Base-by-base conservation (phyloP, 2,113 vertebrate species). In the Sminthopsis crassicaudata region DNA sequence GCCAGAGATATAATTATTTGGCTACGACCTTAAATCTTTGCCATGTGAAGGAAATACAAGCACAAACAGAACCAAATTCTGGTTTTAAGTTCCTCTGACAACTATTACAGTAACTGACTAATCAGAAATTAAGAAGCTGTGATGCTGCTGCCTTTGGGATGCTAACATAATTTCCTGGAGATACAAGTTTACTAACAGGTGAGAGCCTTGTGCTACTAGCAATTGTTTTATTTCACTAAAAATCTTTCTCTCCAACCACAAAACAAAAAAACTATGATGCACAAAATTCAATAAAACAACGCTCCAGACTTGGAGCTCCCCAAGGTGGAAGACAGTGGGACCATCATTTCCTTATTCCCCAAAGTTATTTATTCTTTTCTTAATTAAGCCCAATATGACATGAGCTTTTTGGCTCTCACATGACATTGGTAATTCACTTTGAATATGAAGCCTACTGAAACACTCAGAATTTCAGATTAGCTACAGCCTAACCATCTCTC, bases 141-240 rank as follows among this genome's bases (percentile, higher is more conserved):
- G 97, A 97, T 55, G 98, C 99, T 55, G 98, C 99, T 42, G 99
- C 99, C 0, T 99, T 99, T 98, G 99, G 99, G 99, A 98, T 98
- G 0, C 96, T 99, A 91, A 99, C 99, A 0, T 98, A 99, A 36
- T 98, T 98, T 95, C 99, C 99, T 91, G 99, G 99, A 94, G 99
- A 99, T 94, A 19, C 99, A 52, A 89, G 99, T 55, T 97, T 99
- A 36, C 98, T 99, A 53, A 99, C 99, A 99, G 99, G 99, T 99
- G 94, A 97, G 98, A 24, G 36, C 46, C 57, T 57, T 1, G 0
- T 22, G 46, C 50, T 53, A n/a, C 51, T 36, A 89, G 11, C 51
- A 30, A 16, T 89, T 96, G 89, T 91, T 91, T 52, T 30, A 2
- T 19, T 3, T 52, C n/a, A 95, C 92, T 46, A 88, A 92, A 96